These are phyloP conservation scores for Mythimna pallens DNA, from an alignment of 2,888 invertebrate species.

Conservation along the genomic window DNA sequence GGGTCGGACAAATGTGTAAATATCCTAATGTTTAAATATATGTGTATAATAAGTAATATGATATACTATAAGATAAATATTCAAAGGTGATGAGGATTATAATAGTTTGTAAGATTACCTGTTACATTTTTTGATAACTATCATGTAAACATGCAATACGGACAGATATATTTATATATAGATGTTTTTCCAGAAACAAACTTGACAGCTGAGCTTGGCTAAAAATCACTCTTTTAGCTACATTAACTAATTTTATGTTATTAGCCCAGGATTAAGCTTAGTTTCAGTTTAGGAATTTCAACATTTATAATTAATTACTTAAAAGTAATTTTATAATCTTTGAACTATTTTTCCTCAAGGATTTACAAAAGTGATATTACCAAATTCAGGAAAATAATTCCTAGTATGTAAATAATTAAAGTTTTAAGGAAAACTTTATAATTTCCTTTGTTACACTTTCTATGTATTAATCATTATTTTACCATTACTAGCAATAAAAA, in stretches of 20 bases:
- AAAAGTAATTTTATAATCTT: neutral
- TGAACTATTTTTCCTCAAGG: conserved; percentile 9
- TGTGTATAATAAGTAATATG: no score
- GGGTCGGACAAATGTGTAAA: no score
- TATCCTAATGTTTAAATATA: neutral
- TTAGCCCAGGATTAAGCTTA: neutral
- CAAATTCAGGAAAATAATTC: conserved; percentile 7
- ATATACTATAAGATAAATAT: no score
- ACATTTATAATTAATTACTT: neutral
- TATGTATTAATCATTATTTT: neutral
- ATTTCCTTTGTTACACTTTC: neutral
- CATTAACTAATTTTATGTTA: no score
- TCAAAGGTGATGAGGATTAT: no score
- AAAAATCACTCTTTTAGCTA: neutral
- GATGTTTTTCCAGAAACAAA: no score
- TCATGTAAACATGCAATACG: no score
- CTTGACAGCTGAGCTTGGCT: neutral
- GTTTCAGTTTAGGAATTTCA: neutral
- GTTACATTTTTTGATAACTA: no score
- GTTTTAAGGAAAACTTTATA: neutral
- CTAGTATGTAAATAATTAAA: neutral
- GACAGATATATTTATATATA: no score
- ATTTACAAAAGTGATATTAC: neutral
- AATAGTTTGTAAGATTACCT: no score
- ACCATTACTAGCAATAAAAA: neutral